A percentile compares a stretch with the other conserved stretches of the same genome.
phyloP scores from a whole-genome alignment of 53 echinoderm and acorn worm genomes.

The Arbacia lixula region DNA sequence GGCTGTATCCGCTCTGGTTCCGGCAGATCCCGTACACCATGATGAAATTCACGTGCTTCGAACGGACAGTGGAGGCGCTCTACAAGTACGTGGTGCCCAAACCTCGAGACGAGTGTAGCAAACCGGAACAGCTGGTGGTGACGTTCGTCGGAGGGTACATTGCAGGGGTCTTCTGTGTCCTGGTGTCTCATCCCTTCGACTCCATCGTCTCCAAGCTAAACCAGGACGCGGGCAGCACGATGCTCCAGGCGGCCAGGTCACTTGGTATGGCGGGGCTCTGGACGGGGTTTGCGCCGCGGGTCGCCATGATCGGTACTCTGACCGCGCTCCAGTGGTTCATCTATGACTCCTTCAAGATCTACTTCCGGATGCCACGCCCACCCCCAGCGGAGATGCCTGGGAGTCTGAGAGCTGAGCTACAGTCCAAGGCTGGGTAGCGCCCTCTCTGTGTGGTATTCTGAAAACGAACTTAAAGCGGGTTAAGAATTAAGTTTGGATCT shows the following conservation, averaged over 20 bases:
- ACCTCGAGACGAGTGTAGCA: constrained; percentile 83
- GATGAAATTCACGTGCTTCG: constrained; percentile 99
- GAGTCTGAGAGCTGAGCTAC: constrained; percentile 78
- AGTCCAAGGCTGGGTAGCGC: too few relatives aligned
- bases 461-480: too few relatives aligned
- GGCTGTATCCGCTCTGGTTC: constrained; percentile 89
- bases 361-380: constrained; percentile 96
- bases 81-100: constrained; percentile 95
- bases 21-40: constrained; percentile 98
- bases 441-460: too few relatives aligned
- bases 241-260: constrained; percentile 75
- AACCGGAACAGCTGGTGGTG: constrained; percentile 87
- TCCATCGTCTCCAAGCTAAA: constrained; percentile 93
- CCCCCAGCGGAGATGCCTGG: constrained; percentile 98
- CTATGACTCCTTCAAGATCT: constrained; percentile 98
- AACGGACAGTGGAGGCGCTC: constrained; percentile 88
- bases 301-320: constrained; percentile 98
- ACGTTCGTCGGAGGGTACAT: constrained; percentile 95
- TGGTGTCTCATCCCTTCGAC: constrained; percentile 95
- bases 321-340: constrained; percentile 98
- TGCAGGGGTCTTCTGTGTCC: constrained; percentile 94
- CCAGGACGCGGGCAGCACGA: constrained; percentile 85
- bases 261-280: constrained; percentile 98
- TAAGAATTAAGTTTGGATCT: too few relatives aligned
- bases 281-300: constrained; percentile 94